Evolutionary conservation across 2,113 vertebrate genomes (phyloP).

Genomic region (Mesoclemmys tuberculata): DNA sequence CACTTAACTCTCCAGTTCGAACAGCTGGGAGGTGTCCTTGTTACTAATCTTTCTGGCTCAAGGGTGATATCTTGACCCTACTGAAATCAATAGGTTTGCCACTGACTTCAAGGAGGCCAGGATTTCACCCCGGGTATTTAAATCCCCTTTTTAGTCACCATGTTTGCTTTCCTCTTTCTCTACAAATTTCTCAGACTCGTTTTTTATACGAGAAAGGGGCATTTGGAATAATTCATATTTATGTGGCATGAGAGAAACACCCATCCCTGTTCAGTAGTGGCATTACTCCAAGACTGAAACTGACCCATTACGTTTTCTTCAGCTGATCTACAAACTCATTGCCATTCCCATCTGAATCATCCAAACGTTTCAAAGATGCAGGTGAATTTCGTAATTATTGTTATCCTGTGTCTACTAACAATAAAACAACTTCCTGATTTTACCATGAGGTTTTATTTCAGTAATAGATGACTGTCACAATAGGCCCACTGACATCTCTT

Average conservation of each 20-base stretch:
- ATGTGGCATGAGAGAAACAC: neutral
- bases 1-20: neutral
- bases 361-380: neutral
- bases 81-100: neutral
- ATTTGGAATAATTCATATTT: neutral
- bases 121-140: neutral
- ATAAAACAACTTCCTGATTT: neutral
- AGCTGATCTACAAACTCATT: neutral
- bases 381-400: neutral
- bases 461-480: neutral
- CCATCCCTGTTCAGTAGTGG: rapidly evolving
- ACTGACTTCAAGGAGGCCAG: neutral
- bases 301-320: neutral
- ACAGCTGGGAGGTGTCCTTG: neutral
- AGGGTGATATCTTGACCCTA: neutral
- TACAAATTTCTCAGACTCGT: neutral
- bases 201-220: neutral
- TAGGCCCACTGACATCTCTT: neutral
- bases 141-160: neutral
- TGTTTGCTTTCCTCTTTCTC: neutral
- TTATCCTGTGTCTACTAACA: neutral
- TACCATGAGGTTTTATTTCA: neutral
- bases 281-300: neutral
- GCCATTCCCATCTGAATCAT: neutral
- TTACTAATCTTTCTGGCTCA: too few relatives aligned